Conservation (phyloP, 2,888 invertebrate genomes). For the Eupeodes latifasciatus region DNA sequence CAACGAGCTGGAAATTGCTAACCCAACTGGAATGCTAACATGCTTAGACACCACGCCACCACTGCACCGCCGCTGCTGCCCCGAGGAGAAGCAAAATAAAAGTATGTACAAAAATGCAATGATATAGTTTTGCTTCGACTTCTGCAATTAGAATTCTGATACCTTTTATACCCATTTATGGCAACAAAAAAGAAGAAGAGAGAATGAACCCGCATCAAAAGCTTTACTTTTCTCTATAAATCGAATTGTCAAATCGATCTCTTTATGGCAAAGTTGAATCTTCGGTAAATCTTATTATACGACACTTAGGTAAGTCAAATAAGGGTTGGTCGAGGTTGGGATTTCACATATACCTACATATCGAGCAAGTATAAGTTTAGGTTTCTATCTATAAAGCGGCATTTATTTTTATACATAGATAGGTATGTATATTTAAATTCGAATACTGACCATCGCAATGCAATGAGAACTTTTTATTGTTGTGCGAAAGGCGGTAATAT, state of each 20-base stretch:
- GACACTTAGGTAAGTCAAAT: conserved; percentile 62
- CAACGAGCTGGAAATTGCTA: conserved; percentile 76
- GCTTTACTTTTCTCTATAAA: conserved; percentile 4
- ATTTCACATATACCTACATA: background rate
- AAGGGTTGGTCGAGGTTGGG: conserved; percentile 19
- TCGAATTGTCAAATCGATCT: conserved; percentile 70
- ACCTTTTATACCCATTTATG: too few species aligned
- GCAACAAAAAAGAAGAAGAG: too few species aligned
- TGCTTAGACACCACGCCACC: conserved; percentile 51
- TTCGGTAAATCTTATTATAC: conserved; percentile 64
- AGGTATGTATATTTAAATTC: background rate
- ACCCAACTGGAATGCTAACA: conserved; percentile 74
- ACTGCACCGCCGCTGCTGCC: too few species aligned
- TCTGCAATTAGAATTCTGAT: conserved; percentile 18
- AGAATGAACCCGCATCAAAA: background rate
- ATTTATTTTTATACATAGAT: too few species aligned
- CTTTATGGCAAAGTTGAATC: conserved; percentile 38
- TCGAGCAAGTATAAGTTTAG: too few species aligned
- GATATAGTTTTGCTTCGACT: conserved; percentile 2
- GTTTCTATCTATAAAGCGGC: too few species aligned
- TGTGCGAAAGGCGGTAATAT: too few species aligned
- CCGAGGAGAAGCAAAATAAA: too few species aligned
- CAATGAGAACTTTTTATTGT: too few species aligned
- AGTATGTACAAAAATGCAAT: conserved; percentile 19
- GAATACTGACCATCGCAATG: conserved; percentile 2